phyloP scores from a whole-genome alignment of 1,140 invertebrate genomes.

The Elymnias hypermnestra region DNA sequence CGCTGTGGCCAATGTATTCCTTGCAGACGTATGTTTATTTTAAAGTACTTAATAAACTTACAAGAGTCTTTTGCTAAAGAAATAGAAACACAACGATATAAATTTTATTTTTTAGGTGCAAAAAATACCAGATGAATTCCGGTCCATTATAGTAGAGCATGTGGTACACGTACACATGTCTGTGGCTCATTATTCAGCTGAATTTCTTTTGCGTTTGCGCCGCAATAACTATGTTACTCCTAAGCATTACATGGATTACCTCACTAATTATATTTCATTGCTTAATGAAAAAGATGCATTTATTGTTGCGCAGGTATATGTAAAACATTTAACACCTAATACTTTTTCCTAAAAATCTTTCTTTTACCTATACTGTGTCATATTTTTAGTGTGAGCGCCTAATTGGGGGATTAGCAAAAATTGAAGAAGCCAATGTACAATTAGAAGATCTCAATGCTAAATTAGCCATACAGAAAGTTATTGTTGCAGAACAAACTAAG shows the following conservation, averaged over 20 bases:
- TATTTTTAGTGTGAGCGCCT: constrained; percentile 81
- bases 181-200: constrained; percentile 82
- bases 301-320: constrained; percentile 78
- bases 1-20: constrained; percentile 88
- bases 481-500: constrained; percentile 84
- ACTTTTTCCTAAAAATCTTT: not conserved
- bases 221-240: constrained; percentile 92
- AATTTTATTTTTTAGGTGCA: too few species aligned
- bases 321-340: not conserved
- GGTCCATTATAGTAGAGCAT: constrained; percentile 84
- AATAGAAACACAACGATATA: too few species aligned
- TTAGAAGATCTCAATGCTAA: constrained; percentile 84
- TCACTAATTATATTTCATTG: constrained; percentile 85
- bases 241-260: constrained; percentile 92
- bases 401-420: constrained; percentile 84
- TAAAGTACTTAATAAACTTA: not conserved
- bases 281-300: constrained; percentile 83
- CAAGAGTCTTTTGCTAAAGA: not conserved
- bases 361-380: not conserved
- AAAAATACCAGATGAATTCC: constrained; percentile 80
- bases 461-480: constrained; percentile 85
- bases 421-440: constrained; percentile 86
- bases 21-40: constrained; percentile 78
- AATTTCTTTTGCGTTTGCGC: constrained; percentile 83
- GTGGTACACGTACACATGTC: constrained; percentile 89